Conservation (phyloP, 2,797 vertebrate genomes). For the Capromys pilorides region DNA sequence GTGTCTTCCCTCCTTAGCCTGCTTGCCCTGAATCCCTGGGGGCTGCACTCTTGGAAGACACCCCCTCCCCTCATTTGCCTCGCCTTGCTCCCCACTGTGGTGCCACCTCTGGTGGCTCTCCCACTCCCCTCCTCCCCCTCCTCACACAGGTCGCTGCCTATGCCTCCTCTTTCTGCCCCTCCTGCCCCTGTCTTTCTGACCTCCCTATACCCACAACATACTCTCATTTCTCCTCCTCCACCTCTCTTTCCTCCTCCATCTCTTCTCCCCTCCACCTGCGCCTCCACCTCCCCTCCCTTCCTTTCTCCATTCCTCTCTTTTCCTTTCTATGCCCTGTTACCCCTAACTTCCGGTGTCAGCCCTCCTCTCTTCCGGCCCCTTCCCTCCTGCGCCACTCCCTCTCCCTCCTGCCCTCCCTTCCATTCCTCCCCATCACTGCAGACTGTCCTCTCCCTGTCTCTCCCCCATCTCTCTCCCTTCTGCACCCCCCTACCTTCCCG, state of each 20-base stretch:
- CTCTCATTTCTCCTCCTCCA: neutral
- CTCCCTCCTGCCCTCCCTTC: neutral
- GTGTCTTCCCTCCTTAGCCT: constrained; percentile 85
- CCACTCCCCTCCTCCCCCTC: neutral
- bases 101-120: neutral
- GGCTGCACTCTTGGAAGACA: constrained; percentile 72
- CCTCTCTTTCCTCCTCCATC: neutral
- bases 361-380: neutral
- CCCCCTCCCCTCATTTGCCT: constrained; percentile 57
- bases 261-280: accelerated
- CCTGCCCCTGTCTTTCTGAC: neutral
- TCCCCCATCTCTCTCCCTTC: neutral
- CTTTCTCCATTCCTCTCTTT: neutral
- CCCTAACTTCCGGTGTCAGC: neutral
- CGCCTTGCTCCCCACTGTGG: neutral
- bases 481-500: neutral
- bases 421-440: no score
- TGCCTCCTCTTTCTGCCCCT: neutral
- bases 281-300: no score
- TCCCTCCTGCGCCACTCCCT: no score
- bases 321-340: neutral
- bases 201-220: neutral
- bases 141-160: neutral
- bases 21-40: constrained; percentile 82
- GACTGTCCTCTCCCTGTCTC: no score